phyloP scores from a whole-genome alignment of 2,888 invertebrate genomes.

The Sesia bembeciformis region DNA sequence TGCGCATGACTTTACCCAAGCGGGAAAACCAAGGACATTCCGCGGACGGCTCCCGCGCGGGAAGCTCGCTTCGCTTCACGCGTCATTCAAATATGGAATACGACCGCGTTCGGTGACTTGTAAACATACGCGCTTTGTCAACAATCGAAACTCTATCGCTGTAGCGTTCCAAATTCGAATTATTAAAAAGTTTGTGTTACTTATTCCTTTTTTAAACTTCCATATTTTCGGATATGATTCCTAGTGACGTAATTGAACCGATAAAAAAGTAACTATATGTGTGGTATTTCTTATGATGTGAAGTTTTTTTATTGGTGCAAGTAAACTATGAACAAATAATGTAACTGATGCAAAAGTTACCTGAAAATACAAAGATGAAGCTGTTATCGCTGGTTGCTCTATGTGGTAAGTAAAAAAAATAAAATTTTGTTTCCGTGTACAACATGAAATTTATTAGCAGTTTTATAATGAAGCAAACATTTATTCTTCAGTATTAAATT shows the following conservation, averaged over 20 bases:
- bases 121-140: slow-evolving; percentile 23
- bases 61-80: slow-evolving; percentile 29
- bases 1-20: slow-evolving; percentile 65
- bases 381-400: slow-evolving; percentile 45
- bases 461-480: too few relatives aligned
- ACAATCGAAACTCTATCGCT: not conserved
- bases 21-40: slow-evolving; percentile 66
- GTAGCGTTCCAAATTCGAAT: not conserved
- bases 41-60: slow-evolving; percentile 31
- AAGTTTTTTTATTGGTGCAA: slow-evolving; percentile 17
- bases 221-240: not conserved
- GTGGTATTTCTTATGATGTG: slow-evolving; percentile 27
- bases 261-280: not conserved
- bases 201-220: not conserved
- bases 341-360: slow-evolving; percentile 21
- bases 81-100: slow-evolving; percentile 38
- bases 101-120: slow-evolving; percentile 45
- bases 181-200: not conserved
- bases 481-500: too few relatives aligned
- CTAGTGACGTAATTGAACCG: not conserved
- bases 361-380: slow-evolving; percentile 48
- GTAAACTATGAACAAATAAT: slow-evolving; percentile 11
- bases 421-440: too few relatives aligned
- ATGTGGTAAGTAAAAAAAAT: slow-evolving; percentile 44
- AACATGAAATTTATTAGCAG: too few relatives aligned